Percentiles rank a stretch among this genome's conserved stretches.
These are phyloP conservation scores for Zonotrichia leucophrys DNA, from an alignment of 2,113 vertebrate genomes.

Conservation along the genomic window DNA sequence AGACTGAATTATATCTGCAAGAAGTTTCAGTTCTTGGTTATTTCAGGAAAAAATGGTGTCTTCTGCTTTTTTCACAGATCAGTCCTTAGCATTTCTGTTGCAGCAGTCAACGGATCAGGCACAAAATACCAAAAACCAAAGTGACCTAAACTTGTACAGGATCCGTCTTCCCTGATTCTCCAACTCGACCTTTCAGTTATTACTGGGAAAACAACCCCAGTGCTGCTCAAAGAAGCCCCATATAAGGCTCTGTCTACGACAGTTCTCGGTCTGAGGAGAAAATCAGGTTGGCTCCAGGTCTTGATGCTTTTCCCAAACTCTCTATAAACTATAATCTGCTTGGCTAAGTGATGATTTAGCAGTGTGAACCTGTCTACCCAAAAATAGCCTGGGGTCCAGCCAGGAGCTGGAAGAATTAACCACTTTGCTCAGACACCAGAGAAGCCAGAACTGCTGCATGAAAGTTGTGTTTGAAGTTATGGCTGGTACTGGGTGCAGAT, in stretches of 20 bases:
- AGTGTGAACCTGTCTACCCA: no score
- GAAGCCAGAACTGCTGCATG: not conserved
- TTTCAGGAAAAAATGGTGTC: not conserved
- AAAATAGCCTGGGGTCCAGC: not conserved
- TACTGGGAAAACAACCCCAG: not conserved
- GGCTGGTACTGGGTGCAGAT: not conserved
- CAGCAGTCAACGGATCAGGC: not conserved
- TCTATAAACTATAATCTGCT: not conserved
- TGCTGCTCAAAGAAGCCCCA: not conserved
- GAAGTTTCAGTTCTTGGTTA: constrained; percentile 6
- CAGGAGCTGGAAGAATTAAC: not conserved
- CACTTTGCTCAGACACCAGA: not conserved
- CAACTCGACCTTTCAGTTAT: not conserved
- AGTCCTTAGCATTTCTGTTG: not conserved
- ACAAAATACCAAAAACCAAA: not conserved
- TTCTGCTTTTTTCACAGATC: not conserved
- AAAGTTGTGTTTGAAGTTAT: not conserved
- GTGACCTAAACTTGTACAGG: not conserved
- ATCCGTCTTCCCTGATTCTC: not conserved
- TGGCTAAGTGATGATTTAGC: not conserved
- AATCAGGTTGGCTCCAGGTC: not conserved
- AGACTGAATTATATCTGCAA: constrained; percentile 21
- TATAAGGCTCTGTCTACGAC: not conserved
- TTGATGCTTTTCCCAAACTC: not conserved
- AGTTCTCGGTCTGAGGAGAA: not conserved